Percentiles rank a stretch among this genome's conserved stretches.
Conservation (phyloP, 2,888 invertebrate genomes). For the Tinea trinotella region DNA sequence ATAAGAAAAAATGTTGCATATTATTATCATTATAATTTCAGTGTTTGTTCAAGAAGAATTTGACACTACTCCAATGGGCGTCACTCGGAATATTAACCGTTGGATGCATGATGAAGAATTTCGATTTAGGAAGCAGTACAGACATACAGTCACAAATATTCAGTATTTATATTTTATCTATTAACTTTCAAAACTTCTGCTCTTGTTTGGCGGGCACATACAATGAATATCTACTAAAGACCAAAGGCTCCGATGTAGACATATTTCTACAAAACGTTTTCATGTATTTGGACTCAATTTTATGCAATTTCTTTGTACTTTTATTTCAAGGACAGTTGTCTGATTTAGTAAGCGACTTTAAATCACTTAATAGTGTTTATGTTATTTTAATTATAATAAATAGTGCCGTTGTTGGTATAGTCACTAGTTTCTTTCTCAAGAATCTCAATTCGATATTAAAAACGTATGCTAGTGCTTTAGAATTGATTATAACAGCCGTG, state of each 20-base stretch:
- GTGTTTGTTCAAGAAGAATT: conserved; percentile 87
- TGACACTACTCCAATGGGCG: conserved; percentile 88
- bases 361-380: conserved; percentile 75
- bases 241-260: conserved; percentile 85
- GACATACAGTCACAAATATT: conserved; percentile 53
- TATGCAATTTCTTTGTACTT: conserved; percentile 88
- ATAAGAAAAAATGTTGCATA: background rate
- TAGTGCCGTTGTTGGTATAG: conserved; percentile 92
- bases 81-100: conserved; percentile 88
- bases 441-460: conserved; percentile 95
- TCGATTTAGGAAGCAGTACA: conserved; percentile 57
- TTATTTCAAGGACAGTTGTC: conserved; percentile 75
- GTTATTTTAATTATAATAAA: conserved; percentile 88
- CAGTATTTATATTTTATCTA: conserved; percentile 76
- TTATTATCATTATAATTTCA: conserved; percentile 43
- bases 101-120: conserved; percentile 93
- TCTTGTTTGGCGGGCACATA: conserved; percentile 97
- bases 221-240: conserved; percentile 94
- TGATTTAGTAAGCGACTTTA: conserved; percentile 73
- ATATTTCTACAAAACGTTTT: conserved; percentile 95
- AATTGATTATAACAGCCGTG: conserved; percentile 90
- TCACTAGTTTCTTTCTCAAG: conserved; percentile 93
- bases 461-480: conserved; percentile 95
- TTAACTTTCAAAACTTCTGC: conserved; percentile 86
- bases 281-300: conserved; percentile 94